Base-by-base conservation (phyloP, 2,113 vertebrate genomes). In the Tautogolabrus adspersus region DNA sequence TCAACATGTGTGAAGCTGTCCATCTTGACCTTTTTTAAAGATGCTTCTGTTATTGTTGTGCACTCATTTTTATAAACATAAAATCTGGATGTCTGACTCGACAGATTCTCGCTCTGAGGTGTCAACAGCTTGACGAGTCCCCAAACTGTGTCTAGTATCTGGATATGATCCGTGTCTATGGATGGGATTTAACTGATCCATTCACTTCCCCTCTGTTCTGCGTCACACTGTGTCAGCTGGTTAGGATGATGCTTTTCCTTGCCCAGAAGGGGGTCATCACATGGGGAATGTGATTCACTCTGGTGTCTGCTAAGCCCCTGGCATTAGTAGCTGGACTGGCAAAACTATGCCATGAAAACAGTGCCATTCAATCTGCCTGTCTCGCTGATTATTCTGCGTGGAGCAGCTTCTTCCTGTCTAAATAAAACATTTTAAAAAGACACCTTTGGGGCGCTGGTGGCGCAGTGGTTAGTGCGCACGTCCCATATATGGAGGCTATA, bases 241-340 rank as follows among this genome's bases (percentile, higher is more conserved):
- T 77, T 64, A 55, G 56, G 47, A 81, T 75, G 75, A 67, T 81
- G 70, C 72, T 37, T 75, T 74, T 66, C 60, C 64, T 56, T 68
- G 52, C 44, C 67, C 68, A 63, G 66, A 84, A 64, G 66, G 61
- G 73, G 66, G 71, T 79, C 63, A 76, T 79, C 58, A 38, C 73
- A 77, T 61, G 63, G 70, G 72, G 47, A 85, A 56, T 77, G 59
- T 64, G 69, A 60, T 75, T 77, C 51, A 42, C 34, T 54, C 44
- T 69, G 49, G 22, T 52, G 3, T 66, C 72, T 30, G 34, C 57
- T 84, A 84, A 89, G 49, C 76, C 72, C 42, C 40, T 74, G 77
- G 85, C 72, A 74, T 83, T 80, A 72, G 61, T 34, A 58, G 49
- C 70, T 61, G 54, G n/a, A 56, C 57, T 76, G 67, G 62, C 18